phyloP scores from a whole-genome alignment of 2,113 vertebrate species.

The Australoheros scitulus region DNA sequence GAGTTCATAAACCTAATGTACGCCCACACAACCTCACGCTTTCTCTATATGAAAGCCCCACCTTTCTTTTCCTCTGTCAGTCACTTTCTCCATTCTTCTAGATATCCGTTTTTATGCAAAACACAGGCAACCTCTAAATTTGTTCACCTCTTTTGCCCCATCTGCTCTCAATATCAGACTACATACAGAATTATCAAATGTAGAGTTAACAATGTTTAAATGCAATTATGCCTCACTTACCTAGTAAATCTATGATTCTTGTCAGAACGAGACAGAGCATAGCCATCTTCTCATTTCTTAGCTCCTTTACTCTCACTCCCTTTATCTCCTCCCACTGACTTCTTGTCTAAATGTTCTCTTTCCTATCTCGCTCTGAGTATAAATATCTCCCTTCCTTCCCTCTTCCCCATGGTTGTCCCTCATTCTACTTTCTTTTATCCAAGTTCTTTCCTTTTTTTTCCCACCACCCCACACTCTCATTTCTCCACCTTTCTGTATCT shows the following conservation, averaged over 20 bases:
- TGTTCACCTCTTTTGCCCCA: neutral
- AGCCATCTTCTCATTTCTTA: neutral
- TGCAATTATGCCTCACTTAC: neutral
- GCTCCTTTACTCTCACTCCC: slow-evolving; percentile 5
- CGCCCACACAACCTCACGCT: slow-evolving; percentile 16
- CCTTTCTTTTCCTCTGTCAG: neutral
- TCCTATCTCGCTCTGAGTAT: neutral
- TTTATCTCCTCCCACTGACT: neutral
- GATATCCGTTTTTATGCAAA: neutral
- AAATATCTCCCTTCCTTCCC: slow-evolving; percentile 18
- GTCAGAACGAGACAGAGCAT: neutral
- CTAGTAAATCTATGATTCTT: slow-evolving; percentile 7
- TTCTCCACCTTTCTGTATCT: slow-evolving; percentile 32
- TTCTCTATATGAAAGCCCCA: neutral
- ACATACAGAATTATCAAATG: neutral
- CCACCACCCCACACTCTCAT: neutral
- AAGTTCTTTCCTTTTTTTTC: neutral
- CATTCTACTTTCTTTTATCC: neutral
- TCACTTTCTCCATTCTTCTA: neutral
- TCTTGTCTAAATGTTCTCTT: slow-evolving; percentile 2
- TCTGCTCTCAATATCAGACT: neutral
- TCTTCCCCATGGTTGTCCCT: neutral
- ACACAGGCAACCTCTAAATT: neutral
- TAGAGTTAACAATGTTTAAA: neutral
- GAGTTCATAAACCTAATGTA: slow-evolving; percentile 39